Evolutionary conservation across 2,888 invertebrate species (phyloP), one percentile per base, ranked within the genome.

Genomic region (Clistopyga incitator): DNA sequence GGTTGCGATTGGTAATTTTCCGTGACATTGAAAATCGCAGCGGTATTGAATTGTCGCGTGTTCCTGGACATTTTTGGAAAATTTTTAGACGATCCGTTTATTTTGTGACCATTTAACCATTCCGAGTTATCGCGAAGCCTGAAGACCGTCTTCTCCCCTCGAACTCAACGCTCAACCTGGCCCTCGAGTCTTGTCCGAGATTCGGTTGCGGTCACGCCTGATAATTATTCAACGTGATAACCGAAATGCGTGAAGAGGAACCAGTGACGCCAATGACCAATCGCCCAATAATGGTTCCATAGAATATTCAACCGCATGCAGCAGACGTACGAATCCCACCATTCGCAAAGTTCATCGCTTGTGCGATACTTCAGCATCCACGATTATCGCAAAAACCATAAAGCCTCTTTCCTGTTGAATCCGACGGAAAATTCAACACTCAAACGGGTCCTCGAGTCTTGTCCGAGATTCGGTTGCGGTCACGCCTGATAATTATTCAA

Each of bases 31-130:
- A 8, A 38, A 38, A 38, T 8, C 1, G 34, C 34, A 38, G 8
- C 34, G 34, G 1, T 38, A 38, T 6, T 38, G 3, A 4, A 38
- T 8, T 8, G 82, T 68, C 75, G 70, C 47, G 72, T n/a, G 18
- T 3, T 25, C 29, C 18, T 6, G 59, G 15, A 67, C 25, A 68
- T 47, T 76, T 52, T 70, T 76, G 47, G 45, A 56, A 20, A 23
- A 23, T 1, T 1, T 20, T 3, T 29, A 34, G 34, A 59, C 13
- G 34, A 59, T 59, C 25, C 64, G 38, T 38, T 20, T 18, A 20
- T 59, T 29, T 6, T 2, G 15, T n/a, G n/a, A 6, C 6, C 47
- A 13, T 18, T 4, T 3, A 50, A 50, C 4, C 4, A 18, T 15
- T 50, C n/a, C 18, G 18, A n/a, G 18, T 50, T 4, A 50, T 25